Evolutionary conservation across 1,140 invertebrate species (phyloP), one percentile per base, ranked within the genome.

Genomic region (Bombus polaris): DNA sequence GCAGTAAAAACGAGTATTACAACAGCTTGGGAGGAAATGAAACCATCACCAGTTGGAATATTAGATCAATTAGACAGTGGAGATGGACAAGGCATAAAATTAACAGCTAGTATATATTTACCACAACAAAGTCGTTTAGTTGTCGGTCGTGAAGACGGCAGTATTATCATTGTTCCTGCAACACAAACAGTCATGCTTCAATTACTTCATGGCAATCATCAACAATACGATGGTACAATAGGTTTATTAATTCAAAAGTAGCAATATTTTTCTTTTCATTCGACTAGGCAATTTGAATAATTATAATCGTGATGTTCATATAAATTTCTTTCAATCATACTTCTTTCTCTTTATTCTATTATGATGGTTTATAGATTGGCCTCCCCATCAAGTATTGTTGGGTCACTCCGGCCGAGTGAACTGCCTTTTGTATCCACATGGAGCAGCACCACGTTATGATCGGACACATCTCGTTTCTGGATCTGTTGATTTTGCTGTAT

Each of bases 401-500:
- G 99, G 99, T 0, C 99, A 99, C 95, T 97, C 97, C 70, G 99
- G 99, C 0, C 96, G 98, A 73, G 99, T 99, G 0, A 99, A 99
- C 92, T 99, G 98, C 94, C 95, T 99, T 4, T 94, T 99, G 1
- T 99, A 99, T 94, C 99, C 99, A 22, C 97, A 99, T 91, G 97
- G 99, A 93, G 97, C 98, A 28, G 97, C 99, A 93, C 95, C 96
- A n/a, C 97, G 99, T 84, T 99, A 99, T 93, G 99, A 99, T 93
- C 97, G 98, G 84, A 96, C 97, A 9, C 97, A 98, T 94, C 95
- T 99, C 25, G 97, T 99, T 0, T 99, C 99, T 0, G 99, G 99
- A 35, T 99, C 99, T 4, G 98, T 99, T 28, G 99, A 99, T 94
- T 99, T 99, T 95, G 98, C 99, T 1, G 98, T 99, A 9, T 99